These are phyloP conservation scores for Pardalotus punctatus DNA, from an alignment of 2,113 vertebrate species.

Conservation along the genomic window DNA sequence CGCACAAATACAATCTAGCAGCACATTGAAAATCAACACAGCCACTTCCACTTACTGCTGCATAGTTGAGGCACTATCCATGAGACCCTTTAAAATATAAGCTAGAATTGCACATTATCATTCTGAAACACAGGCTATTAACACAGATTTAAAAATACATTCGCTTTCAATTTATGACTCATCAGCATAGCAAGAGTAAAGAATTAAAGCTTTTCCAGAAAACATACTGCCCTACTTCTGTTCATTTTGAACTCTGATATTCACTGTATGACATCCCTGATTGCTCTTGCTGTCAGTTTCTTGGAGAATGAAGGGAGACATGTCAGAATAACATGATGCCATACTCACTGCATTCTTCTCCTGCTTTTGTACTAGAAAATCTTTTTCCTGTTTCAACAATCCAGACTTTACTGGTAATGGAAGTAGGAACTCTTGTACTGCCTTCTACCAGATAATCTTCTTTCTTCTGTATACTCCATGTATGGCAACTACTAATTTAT, in stretches of 20 bases:
- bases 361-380: background rate
- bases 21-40: constrained; percentile 69
- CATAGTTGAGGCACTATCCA: constrained; percentile 52
- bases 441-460: background rate
- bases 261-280: background rate
- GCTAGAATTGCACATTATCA: background rate
- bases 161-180: background rate
- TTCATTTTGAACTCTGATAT: background rate
- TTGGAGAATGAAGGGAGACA: background rate
- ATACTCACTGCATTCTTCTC: background rate
- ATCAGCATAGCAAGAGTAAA: background rate
- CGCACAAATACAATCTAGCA: constrained; percentile 76
- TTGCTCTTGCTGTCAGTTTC: constrained; percentile 8
- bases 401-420: background rate
- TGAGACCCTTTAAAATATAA: constrained; percentile 21
- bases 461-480: background rate
- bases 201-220: background rate
- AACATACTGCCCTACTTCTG: background rate
- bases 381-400: background rate
- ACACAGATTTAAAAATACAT: background rate
- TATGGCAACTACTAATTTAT: constrained; percentile 9
- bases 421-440: background rate
- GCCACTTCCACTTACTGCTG: constrained; percentile 54
- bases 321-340: background rate
- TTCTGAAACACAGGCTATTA: constrained; percentile 19